Conservation (phyloP, 2,797 vertebrate species). For the Poliocrania exsul region DNA sequence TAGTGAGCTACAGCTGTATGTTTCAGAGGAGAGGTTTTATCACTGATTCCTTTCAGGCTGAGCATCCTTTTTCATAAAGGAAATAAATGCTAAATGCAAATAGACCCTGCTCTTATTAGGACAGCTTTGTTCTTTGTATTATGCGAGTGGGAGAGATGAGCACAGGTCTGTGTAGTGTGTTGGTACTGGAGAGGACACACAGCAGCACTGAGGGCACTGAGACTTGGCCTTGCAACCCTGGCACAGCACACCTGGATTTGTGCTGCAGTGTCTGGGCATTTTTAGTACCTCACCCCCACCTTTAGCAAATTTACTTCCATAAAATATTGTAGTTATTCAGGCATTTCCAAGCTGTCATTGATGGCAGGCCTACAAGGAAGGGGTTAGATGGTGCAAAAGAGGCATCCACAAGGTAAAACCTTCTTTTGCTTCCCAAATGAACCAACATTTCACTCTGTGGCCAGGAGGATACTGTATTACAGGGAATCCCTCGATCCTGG, state of each 20-base stretch:
- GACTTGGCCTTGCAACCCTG: not conserved
- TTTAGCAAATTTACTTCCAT: not conserved
- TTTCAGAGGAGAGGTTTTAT: conserved; percentile 8
- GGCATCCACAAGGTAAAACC: not conserved
- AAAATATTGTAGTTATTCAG: not conserved
- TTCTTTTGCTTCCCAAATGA: not conserved
- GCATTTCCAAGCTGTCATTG: not conserved
- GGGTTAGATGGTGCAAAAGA: not conserved
- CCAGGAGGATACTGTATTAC: not conserved
- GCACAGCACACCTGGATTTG: not conserved
- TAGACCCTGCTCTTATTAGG: not conserved
- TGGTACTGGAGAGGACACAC: not conserved
- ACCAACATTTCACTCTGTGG: not conserved
- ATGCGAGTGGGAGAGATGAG: not conserved
- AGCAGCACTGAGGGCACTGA: not conserved
- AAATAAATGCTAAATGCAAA: conserved; percentile 4
- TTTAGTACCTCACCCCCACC: not conserved
- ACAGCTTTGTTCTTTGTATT: not conserved
- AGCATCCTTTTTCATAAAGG: not conserved
- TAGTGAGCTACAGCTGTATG: not conserved
- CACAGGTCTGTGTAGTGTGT: not conserved
- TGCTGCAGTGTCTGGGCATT: not conserved
- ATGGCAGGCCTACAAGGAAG: not conserved
- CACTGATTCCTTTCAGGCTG: not conserved
- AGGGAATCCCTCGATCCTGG: not conserved